Conservation (phyloP, 2,888 invertebrate species). For the Hypolimnas misippus region DNA sequence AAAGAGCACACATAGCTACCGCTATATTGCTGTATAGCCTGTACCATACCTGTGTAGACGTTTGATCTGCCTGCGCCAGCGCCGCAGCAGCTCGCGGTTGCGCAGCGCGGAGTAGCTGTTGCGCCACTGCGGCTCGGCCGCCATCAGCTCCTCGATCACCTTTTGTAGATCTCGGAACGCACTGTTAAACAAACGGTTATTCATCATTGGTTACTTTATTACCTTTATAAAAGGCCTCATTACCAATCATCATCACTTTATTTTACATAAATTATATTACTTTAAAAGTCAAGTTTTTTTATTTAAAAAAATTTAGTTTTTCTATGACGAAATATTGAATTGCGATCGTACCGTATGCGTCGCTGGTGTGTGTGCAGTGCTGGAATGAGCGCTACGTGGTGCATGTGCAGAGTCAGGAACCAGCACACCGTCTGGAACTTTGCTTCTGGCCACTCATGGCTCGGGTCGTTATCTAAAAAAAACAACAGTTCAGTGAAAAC, state of each 20-base stretch:
- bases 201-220: not conserved
- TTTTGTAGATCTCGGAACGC: conserved; percentile 94
- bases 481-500: not conserved
- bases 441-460: conserved; percentile 88
- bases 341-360: conserved; percentile 77
- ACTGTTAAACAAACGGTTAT: conserved; percentile 53
- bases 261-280: no score
- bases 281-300: no score
- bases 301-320: no score
- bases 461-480: conserved; percentile 70
- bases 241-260: no score
- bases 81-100: conserved; percentile 92
- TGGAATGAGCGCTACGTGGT: conserved; percentile 95
- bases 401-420: conserved; percentile 97
- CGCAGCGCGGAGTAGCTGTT: conserved; percentile 89
- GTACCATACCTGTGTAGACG: conserved; percentile 84
- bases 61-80: conserved; percentile 95
- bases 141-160: conserved; percentile 92
- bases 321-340: no score
- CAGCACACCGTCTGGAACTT: conserved; percentile 99
- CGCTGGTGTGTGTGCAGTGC: conserved; percentile 89
- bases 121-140: conserved; percentile 92
- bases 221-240: no score
- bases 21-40: no score
- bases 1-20: no score